Evolutionary conservation across 2,113 vertebrate species (phyloP), one percentile per base, ranked within the genome.

Genomic region (Oenanthe melanoleuca): DNA sequence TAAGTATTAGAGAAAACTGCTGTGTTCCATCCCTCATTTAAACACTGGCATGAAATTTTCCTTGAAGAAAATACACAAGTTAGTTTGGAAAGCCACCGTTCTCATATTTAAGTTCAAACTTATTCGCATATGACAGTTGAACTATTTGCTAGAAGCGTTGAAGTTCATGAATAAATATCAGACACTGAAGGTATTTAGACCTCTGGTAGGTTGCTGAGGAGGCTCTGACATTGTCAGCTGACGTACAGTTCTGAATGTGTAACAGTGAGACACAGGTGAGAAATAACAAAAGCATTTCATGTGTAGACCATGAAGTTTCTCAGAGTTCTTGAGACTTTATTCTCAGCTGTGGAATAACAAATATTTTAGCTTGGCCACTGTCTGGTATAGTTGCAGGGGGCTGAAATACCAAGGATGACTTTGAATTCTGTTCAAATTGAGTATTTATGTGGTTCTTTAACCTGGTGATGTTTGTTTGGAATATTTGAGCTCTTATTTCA

Each of bases 231-330:
- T 26, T 80, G 55, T 77, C 71, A 91, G 49, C 49, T 93, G 19
- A 85, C 88, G 42, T 89, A 85, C 80, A 86, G 83, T 96, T 97
- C 93, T 96, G 95, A 86, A 52, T 90, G 73, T 91, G 90, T 94
- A 89, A 74, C 63, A 69, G 56, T 34, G 52, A 96, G 86, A 80
- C 70, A 63, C 22, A 52, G 78, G 11, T 75, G 88, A 63, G 74
- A 79, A 80, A 37, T 79, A 80, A 67, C 67, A 88, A 56, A 95
- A 94, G 60, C 31, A 37, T 96, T 95, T 94, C 21, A 53, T 78
- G 12, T 59, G 29, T 91, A 95, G 65, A 79, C 42, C 55, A 24
- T 69, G 34, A 89, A 63, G 63, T 95, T 95, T 88, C 80, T 94
- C 59, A 83, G 84, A 86, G 50, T 67, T 89, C 33, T 40, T 88